Evolutionary conservation across 1,140 invertebrate genomes (phyloP).

Genomic region (Aleiodes sp.): DNA sequence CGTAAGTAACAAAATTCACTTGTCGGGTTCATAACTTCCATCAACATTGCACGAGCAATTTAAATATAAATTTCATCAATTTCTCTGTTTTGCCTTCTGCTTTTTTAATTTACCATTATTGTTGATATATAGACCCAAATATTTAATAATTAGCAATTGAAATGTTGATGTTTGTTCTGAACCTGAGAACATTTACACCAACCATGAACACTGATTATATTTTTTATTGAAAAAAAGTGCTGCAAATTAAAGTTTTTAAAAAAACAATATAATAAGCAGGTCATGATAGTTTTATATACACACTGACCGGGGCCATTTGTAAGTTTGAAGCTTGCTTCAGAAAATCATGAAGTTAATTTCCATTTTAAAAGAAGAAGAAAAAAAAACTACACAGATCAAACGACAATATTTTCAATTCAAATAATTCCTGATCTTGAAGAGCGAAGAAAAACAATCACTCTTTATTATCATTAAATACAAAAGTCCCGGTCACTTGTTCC

Average conservation of each 20-base stretch:
- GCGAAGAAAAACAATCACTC: not conserved
- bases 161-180: constrained; percentile 61
- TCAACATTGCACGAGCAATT: constrained; percentile 42
- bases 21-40: constrained; percentile 59
- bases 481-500: constrained; percentile 49
- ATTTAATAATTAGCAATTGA: constrained; percentile 45
- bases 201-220: constrained; percentile 58
- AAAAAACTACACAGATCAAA: too few species aligned
- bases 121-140: constrained; percentile 30
- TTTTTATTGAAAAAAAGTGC: constrained; percentile 57
- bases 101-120: constrained; percentile 30
- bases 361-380: too few species aligned
- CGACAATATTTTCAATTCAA: too few species aligned
- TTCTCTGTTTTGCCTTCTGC: constrained; percentile 22
- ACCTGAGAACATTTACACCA: constrained; percentile 42
- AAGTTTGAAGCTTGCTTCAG: too few species aligned
- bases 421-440: not conserved
- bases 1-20: constrained; percentile 33
- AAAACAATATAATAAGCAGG: constrained; percentile 42
- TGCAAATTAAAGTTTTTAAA: constrained; percentile 42
- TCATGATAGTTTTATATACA: constrained; percentile 54
- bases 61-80: constrained; percentile 12
- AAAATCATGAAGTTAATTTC: too few species aligned
- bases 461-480: constrained; percentile 31
- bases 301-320: constrained; percentile 50